These are phyloP conservation scores for Stenodema calcarata DNA, from an alignment of 2,888 invertebrate species.

Conservation along the genomic window DNA sequence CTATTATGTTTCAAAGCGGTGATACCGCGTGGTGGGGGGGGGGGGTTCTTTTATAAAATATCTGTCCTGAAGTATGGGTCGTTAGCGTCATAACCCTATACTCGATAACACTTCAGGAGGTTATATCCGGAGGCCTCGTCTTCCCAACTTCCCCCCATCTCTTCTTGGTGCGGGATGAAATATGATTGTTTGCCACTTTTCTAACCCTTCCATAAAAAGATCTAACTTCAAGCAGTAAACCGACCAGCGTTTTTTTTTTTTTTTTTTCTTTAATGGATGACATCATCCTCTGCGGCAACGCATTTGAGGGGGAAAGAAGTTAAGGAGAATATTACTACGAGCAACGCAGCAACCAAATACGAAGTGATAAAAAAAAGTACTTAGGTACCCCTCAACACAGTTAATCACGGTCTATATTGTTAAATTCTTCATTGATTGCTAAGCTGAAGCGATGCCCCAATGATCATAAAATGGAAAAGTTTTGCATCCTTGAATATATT, in stretches of 20 bases:
- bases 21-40: neutral
- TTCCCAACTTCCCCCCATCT: neutral
- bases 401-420: too few species aligned
- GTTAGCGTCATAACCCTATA: constrained; percentile 1
- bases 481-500: too few species aligned
- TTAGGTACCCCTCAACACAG: too few species aligned
- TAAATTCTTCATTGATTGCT: too few species aligned
- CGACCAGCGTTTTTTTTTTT: neutral
- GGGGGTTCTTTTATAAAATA: neutral
- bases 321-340: too few species aligned
- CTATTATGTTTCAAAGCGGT: neutral
- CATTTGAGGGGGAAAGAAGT: too few species aligned
- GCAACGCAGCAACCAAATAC: too few species aligned
- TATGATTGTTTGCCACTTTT: neutral
- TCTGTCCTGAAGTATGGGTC: constrained; percentile 7
- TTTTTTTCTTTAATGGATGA: too few species aligned
- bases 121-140: neutral
- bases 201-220: neutral
- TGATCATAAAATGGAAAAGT: too few species aligned
- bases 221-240: neutral
- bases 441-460: too few species aligned
- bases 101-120: neutral
- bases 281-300: too few species aligned
- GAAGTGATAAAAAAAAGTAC: too few species aligned
- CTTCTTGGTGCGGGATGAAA: neutral